Evolutionary conservation across 2,888 invertebrate species (phyloP), one percentile per base, ranked within the genome.

Genomic region (Germaria angustata): DNA sequence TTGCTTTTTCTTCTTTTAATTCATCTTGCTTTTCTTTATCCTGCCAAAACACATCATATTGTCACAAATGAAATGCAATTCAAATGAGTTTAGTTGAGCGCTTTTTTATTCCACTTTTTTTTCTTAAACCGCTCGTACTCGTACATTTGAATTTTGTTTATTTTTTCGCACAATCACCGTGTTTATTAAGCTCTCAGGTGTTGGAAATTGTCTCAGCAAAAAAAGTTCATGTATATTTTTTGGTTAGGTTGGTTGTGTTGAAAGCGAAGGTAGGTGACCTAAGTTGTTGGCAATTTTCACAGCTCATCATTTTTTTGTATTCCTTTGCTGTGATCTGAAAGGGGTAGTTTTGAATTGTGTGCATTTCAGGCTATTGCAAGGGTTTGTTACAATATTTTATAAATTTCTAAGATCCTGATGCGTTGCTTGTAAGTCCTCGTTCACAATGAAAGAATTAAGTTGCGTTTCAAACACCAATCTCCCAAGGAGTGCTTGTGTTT

Each of bases 41-140:
- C 75, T 84, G 85, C 65, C 59, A 65, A 72, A 85, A 86, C 46
- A 55, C 34, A 87, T 89, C 87, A 86, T 84, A 53, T 77, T 84
- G 46, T 85, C 85, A 86, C 88, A 89, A 86, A 88, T 88, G 89
- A 89, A 89, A 89, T 89, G 88, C 88, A 89, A 89, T 89, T 87
- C 88, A 88, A 87, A 88, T 80, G 68, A 55, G 61, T 69, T 72
- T 53, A 78, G 78, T 75, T 75, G 34, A 55, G 41, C 22, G 36
- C n/a, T n/a, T n/a, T n/a, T n/a, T n/a, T n/a, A 65, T 63, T 39
- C 20, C 65, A 3, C 66, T n/a, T 3, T 8, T 32, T 65, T 44
- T 49, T 53, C 66, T 36, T 20, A 69, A 66, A 24, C 61, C 78
- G 69, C 55, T 53, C 51, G 55, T 59, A 57, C 39, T 44, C 20